Conservation (phyloP, 2,797 vertebrate species). For the Poeciliopsis paucimaculata region DNA sequence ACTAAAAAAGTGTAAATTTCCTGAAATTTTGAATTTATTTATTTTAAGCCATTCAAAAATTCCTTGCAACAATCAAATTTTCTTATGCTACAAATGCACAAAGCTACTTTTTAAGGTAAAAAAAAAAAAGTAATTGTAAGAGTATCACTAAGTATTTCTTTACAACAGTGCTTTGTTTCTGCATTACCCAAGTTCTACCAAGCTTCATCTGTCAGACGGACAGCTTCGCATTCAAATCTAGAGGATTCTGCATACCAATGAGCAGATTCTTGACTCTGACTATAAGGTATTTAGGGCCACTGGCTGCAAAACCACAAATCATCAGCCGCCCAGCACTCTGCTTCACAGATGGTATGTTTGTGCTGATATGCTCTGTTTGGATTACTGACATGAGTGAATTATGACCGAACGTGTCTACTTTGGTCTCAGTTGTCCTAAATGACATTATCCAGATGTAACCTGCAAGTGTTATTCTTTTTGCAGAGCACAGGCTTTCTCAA, state of each 20-base stretch:
- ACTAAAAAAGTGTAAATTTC: not conserved
- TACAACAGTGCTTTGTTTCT: not conserved
- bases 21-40: not conserved
- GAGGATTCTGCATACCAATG: not conserved
- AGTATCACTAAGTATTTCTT: not conserved
- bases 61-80: not conserved
- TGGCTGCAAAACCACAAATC: not conserved
- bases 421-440: not conserved
- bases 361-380: not conserved
- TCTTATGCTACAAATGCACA: not conserved
- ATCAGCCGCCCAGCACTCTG: not conserved
- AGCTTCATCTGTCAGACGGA: not conserved
- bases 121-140: not conserved
- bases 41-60: not conserved
- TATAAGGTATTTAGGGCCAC: not conserved
- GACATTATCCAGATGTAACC: not conserved
- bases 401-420: not conserved
- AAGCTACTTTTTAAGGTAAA: not conserved
- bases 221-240: not conserved
- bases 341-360: not conserved
- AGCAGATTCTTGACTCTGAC: not conserved
- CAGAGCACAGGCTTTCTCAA: not conserved
- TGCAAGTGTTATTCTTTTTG: not conserved
- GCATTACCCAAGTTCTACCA: not conserved
- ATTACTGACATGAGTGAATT: not conserved